Percentiles rank a stretch among this genome's conserved stretches.
phyloP scores from a whole-genome alignment of 2,113 vertebrate genomes.

The Nycticorax nycticorax region DNA sequence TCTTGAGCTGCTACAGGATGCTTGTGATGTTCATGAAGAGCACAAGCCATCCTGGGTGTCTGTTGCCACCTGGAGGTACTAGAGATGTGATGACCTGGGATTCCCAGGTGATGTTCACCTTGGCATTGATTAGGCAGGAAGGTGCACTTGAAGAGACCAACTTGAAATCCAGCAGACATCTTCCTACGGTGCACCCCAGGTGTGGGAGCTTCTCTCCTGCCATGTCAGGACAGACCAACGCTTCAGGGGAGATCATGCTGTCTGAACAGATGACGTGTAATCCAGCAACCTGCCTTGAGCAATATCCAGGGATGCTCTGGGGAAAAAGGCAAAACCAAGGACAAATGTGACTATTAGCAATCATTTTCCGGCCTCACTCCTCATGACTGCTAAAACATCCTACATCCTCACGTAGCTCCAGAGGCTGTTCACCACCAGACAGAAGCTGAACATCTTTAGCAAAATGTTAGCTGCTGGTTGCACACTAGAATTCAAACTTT shows the following conservation, averaged over 20 bases:
- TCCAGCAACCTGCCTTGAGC: neutral
- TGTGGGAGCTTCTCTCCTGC: neutral
- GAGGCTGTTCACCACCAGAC: neutral
- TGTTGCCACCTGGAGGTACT: neutral
- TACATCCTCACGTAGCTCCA: neutral
- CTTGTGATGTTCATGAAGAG: neutral
- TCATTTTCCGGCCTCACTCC: neutral
- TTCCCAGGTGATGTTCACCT: neutral
- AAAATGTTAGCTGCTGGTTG: neutral
- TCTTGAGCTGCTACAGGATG: neutral
- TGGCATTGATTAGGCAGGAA: neutral
- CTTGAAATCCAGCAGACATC: neutral
- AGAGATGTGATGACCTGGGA: neutral
- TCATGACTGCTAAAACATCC: neutral
- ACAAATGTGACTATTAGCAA: neutral
- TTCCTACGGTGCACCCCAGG: accelerated
- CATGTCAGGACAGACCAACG: neutral
- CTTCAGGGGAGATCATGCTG: neutral
- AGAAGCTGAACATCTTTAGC: neutral
- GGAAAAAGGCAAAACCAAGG: neutral
- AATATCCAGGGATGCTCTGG: neutral
- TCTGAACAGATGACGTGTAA: neutral
- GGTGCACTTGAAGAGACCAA: neutral
- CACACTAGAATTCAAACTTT: neutral
- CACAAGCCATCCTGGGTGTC: neutral